Evolutionary conservation across 1,140 invertebrate species (phyloP).

Genomic region (Delia radicum): DNA sequence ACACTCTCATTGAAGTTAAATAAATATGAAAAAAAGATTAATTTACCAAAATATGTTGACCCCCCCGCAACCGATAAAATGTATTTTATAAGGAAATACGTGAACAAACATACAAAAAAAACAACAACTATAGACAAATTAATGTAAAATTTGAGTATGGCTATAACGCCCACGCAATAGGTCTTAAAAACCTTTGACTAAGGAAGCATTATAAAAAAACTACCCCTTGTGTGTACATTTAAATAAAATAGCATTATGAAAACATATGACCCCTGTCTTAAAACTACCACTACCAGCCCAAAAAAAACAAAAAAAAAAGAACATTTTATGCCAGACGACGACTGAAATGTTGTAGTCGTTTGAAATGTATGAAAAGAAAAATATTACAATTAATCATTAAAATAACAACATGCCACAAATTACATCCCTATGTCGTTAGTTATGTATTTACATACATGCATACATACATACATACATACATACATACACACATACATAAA

Average conservation of each 20-base stretch:
- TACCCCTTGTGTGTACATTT: not conserved
- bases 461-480: not conserved
- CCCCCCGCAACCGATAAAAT: not conserved
- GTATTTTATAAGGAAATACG: not conserved
- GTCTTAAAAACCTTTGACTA: not conserved
- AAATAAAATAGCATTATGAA: not conserved
- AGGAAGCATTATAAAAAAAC: no score
- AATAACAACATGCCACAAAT: slow-evolving; percentile 24
- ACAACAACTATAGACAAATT: not conserved
- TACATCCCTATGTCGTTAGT: slow-evolving; percentile 1
- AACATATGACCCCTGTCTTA: slow-evolving; percentile 10
- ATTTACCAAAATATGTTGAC: not conserved
- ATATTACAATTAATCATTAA: slow-evolving; percentile 23
- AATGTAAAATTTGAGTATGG: not conserved
- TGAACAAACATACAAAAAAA: not conserved
- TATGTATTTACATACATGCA: not conserved
- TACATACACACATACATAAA: no score
- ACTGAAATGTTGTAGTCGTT: not conserved
- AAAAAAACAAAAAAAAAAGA: not conserved
- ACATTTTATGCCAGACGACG: not conserved
- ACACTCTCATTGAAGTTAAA: not conserved
- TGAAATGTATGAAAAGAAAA: not conserved
- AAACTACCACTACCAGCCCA: not conserved
- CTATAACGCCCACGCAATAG: not conserved
- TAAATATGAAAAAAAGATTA: slow-evolving; percentile 3